Conservation (phyloP, 2,888 invertebrate genomes). For the Baronia brevicornis region DNA sequence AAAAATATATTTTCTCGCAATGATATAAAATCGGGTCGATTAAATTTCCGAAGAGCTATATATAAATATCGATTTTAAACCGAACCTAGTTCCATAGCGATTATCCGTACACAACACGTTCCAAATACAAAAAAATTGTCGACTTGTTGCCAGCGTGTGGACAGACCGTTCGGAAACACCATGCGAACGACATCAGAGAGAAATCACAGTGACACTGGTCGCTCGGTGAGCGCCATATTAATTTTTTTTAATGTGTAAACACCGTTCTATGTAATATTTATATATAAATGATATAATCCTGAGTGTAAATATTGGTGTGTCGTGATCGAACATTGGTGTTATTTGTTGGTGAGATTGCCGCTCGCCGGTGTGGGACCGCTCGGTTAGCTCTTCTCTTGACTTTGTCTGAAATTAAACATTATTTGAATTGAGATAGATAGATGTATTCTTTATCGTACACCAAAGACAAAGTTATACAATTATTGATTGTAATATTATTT, state of each 20-base stretch:
- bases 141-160: neutral
- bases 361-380: constrained; percentile 8
- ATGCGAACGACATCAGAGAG: constrained; percentile 33
- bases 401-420: constrained; percentile 12
- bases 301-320: constrained; percentile 29
- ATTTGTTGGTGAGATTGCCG: constrained; percentile 10
- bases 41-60: too few species aligned
- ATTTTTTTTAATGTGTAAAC: constrained; percentile 6
- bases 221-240: constrained; percentile 10
- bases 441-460: neutral
- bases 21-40: too few species aligned
- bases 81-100: too few species aligned
- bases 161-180: constrained; percentile 42
- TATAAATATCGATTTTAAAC: too few species aligned
- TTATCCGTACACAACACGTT: neutral
- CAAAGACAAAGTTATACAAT: too few species aligned
- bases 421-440: neutral
- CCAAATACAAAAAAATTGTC: neutral
- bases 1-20: too few species aligned
- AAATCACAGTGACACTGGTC: constrained; percentile 30
- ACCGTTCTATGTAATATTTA: constrained; percentile 9
- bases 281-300: constrained; percentile 20
- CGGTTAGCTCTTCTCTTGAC: constrained; percentile 14
- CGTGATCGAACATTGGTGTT: constrained; percentile 21
- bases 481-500: too few species aligned